Evolutionary conservation across 2,113 vertebrate genomes (phyloP).

Genomic region (Sylvilagus bachmani): DNA sequence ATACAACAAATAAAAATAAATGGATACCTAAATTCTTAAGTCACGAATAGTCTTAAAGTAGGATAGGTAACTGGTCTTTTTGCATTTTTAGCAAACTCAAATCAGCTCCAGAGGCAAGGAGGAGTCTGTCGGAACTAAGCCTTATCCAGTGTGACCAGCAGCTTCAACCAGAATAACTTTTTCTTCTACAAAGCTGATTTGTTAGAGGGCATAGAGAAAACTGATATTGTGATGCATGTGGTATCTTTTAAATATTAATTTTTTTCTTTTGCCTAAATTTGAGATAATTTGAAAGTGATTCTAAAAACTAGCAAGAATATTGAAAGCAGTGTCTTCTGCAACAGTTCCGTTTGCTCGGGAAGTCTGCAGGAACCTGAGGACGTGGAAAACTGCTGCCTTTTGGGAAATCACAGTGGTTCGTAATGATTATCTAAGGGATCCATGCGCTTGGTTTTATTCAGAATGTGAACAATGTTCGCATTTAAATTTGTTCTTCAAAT

Average conservation of each 20-base stretch:
- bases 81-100: background rate
- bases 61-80: background rate
- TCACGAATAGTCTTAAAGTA: background rate
- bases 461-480: background rate
- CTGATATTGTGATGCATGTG: background rate
- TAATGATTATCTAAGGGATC: background rate
- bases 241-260: background rate
- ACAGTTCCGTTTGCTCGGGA: background rate
- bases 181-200: background rate
- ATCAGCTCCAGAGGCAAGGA: background rate
- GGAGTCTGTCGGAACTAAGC: background rate
- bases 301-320: conserved; percentile 23
- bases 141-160: background rate
- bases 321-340: conserved; percentile 39
- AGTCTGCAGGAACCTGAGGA: background rate
- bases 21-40: too few relatives aligned
- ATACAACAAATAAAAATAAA: too few relatives aligned
- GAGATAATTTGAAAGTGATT: conserved; percentile 41
- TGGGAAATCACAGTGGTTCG: background rate
- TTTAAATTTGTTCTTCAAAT: background rate
- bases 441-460: background rate
- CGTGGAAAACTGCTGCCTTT: background rate
- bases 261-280: conserved; percentile 29
- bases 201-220: background rate
- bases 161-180: background rate